These are phyloP conservation scores for Neostethus bicornis DNA, from an alignment of 2,797 vertebrate genomes.

Conservation along the genomic window DNA sequence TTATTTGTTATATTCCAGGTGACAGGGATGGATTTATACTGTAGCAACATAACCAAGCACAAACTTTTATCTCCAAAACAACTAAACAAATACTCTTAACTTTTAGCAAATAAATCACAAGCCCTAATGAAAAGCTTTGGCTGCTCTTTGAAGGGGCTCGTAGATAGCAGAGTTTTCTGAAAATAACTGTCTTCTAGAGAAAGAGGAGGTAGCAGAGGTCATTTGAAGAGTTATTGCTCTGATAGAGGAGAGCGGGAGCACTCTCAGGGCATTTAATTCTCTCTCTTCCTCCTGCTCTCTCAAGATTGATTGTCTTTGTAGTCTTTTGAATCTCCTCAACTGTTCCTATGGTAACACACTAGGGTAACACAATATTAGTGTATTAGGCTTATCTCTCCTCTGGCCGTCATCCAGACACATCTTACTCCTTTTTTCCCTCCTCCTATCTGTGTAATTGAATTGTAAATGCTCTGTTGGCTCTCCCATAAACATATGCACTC, in stretches of 20 bases:
- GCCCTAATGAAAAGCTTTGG: constrained; percentile 51
- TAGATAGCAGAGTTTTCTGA: constrained; percentile 57
- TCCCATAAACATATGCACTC: constrained; percentile 78
- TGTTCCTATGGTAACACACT: constrained; percentile 83
- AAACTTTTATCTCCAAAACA: constrained; percentile 61
- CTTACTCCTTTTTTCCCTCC: constrained; percentile 61
- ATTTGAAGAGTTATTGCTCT: constrained; percentile 80
- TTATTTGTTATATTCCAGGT: constrained; percentile 25
- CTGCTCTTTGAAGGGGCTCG: constrained; percentile 47
- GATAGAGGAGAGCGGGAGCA: constrained; percentile 81
- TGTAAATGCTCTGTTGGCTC: constrained; percentile 80
- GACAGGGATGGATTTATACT: constrained; percentile 52
- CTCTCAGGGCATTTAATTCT: constrained; percentile 83
- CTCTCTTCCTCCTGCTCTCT: constrained; percentile 77
- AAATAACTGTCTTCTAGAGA: constrained; percentile 53
- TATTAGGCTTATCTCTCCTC: constrained; percentile 82
- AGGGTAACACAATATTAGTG: constrained; percentile 85
- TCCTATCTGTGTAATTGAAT: constrained; percentile 83
- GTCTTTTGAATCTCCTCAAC: constrained; percentile 82
- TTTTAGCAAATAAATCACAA: constrained; percentile 43
- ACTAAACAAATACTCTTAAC: constrained; percentile 47
- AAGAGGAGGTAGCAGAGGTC: constrained; percentile 74
- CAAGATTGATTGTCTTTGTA: constrained; percentile 84
- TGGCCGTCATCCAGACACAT: constrained; percentile 83
- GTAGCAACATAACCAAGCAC: constrained; percentile 37